These are phyloP conservation scores for Planiliza haematocheilus DNA, from an alignment of 2,113 vertebrate genomes.

Conservation along the genomic window DNA sequence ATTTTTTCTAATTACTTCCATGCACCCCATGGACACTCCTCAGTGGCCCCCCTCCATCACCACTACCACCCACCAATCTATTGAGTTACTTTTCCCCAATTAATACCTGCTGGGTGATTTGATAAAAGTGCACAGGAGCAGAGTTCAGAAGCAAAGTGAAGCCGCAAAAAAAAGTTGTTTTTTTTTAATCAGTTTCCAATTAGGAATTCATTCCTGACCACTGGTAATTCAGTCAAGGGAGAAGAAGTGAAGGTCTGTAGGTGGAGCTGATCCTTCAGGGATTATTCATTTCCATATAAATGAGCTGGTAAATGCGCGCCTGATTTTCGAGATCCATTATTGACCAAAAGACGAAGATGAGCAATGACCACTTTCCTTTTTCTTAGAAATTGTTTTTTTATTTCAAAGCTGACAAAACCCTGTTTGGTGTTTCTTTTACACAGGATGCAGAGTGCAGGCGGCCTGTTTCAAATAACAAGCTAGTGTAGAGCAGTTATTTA, in stretches of 20 bases:
- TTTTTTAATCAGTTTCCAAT: constrained; percentile 78
- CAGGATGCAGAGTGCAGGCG: constrained; percentile 20
- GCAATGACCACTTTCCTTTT: constrained; percentile 63
- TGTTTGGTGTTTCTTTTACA: constrained; percentile 18
- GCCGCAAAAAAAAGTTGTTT: constrained; percentile 58
- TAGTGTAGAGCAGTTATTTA: constrained; percentile 32
- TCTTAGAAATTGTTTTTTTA: constrained; percentile 23
- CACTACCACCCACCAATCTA: constrained; percentile 41
- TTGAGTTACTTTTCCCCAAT: constrained; percentile 45
- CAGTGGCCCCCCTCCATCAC: not conserved
- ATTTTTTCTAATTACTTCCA: constrained; percentile 44
- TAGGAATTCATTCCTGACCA: constrained; percentile 61
- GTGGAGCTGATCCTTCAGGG: constrained; percentile 54
- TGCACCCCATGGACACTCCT: constrained; percentile 2
- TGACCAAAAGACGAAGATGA: constrained; percentile 48
- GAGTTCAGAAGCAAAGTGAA: constrained; percentile 55
- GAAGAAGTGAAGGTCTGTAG: constrained; percentile 38
- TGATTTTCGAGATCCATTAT: constrained; percentile 55
- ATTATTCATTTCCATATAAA: constrained; percentile 81
- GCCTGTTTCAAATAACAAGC: constrained; percentile 10
- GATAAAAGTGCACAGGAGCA: constrained; percentile 57
- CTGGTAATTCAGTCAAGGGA: constrained; percentile 71
- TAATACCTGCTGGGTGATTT: constrained; percentile 59
- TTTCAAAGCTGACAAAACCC: constrained; percentile 32
- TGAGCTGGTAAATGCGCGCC: constrained; percentile 65